Percentiles rank a stretch among this genome's conserved stretches.
phyloP scores from a whole-genome alignment of 2,797 vertebrate species.

The Poecilia picta region DNA sequence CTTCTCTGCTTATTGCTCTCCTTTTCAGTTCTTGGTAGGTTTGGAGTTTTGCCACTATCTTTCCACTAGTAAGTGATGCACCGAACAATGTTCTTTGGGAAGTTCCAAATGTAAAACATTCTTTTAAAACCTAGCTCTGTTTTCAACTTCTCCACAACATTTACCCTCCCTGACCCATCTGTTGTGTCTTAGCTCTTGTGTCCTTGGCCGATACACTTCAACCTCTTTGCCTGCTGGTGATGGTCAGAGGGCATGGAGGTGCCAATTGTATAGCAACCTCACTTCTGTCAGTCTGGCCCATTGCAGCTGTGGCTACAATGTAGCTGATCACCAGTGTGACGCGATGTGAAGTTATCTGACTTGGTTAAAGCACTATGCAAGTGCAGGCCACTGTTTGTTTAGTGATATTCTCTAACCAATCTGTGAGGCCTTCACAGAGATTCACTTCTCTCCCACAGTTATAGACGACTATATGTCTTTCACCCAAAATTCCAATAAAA shows the following conservation, averaged over 20 bases:
- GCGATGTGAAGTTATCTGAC: background rate
- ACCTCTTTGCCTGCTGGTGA: background rate
- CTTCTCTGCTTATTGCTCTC: background rate
- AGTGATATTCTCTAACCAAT: background rate
- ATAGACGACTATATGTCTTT: background rate
- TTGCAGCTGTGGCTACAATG: background rate
- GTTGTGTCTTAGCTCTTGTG: no score
- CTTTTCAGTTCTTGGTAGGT: background rate
- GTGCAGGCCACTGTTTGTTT: background rate
- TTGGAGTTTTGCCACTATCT: background rate
- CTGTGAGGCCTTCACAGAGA: background rate
- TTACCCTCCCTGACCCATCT: background rate
- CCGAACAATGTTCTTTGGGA: background rate
- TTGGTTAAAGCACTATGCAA: no score
- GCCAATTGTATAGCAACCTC: background rate
- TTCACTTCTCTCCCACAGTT: background rate
- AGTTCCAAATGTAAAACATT: background rate
- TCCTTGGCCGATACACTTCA: background rate
- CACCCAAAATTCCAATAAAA: background rate
- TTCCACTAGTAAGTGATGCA: background rate
- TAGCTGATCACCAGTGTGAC: background rate
- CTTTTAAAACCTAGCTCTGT: background rate
- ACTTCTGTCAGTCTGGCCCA: background rate
- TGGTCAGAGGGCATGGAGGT: background rate
- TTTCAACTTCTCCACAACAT: background rate